Conservation (phyloP, 1,140 invertebrate genomes). For the Drosophila sp. region DNA sequence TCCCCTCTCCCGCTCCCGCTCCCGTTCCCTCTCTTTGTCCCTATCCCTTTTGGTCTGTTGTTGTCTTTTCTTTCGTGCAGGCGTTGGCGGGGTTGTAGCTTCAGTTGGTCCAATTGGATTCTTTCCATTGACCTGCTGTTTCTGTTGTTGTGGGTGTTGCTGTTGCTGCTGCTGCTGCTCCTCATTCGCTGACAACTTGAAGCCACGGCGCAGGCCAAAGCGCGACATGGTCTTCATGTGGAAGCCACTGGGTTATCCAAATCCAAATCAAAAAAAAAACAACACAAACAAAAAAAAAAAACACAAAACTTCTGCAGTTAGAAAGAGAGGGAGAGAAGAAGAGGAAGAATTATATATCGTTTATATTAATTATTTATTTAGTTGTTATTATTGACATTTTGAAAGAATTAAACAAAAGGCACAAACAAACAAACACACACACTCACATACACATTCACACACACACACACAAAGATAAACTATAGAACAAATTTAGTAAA, state of each 20-base stretch:
- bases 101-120: slow-evolving; percentile 52
- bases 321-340: neutral
- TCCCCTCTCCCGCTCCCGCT: slow-evolving; percentile 17
- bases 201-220: slow-evolving; percentile 78
- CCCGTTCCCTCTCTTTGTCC: slow-evolving; percentile 33
- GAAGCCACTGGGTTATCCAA: slow-evolving; percentile 36
- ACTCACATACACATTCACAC: slow-evolving; percentile 3
- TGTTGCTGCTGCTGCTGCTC: slow-evolving; percentile 55
- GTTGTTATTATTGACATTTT: slow-evolving; percentile 1
- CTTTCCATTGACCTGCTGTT: slow-evolving; percentile 67
- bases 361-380: slow-evolving; percentile 3
- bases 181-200: slow-evolving; percentile 71
- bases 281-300: slow-evolving; percentile 37
- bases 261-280: slow-evolving; percentile 19
- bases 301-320: slow-evolving; percentile 7
- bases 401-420: slow-evolving; percentile 63
- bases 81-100: slow-evolving; percentile 24
- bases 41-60: slow-evolving; percentile 34
- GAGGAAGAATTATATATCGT: slow-evolving; percentile 27
- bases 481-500: slow-evolving; percentile 32
- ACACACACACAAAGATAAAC: slow-evolving; percentile 15
- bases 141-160: slow-evolving; percentile 42
- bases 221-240: slow-evolving; percentile 78
- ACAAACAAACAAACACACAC: slow-evolving; percentile 27
- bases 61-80: slow-evolving; percentile 15